Percentiles rank a stretch among this genome's conserved stretches.
Evolutionary conservation across 2,888 invertebrate genomes (phyloP).

Genomic region (Coelinius sp.): DNA sequence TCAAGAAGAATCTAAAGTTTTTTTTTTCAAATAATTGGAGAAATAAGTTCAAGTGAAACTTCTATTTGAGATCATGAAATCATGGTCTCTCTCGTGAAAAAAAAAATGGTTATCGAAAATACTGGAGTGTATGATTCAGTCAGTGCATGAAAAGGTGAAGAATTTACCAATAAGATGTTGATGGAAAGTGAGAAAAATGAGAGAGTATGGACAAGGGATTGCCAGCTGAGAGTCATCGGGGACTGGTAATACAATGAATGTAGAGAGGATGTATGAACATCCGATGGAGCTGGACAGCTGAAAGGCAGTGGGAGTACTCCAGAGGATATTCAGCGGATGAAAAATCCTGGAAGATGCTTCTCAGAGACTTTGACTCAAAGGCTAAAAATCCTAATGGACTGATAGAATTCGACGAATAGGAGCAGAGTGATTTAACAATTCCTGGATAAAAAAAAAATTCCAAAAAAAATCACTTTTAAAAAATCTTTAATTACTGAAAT

Average conservation of each 20-base stretch:
- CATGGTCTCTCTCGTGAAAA: background rate
- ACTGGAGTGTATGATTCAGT: background rate
- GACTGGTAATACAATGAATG: background rate
- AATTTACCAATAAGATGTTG: conserved; percentile 4
- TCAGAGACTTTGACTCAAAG: too few relatives aligned
- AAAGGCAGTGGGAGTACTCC: background rate
- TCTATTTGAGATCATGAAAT: conserved; percentile 5
- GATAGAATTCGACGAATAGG: background rate
- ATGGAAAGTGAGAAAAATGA: background rate
- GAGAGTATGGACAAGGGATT: background rate
- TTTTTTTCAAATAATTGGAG: background rate
- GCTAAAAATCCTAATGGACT: background rate
- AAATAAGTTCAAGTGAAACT: background rate
- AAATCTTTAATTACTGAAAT: background rate
- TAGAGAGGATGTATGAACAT: background rate
- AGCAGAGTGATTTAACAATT: too few relatives aligned
- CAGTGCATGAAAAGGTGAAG: background rate
- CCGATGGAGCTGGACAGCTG: background rate
- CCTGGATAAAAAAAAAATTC: background rate
- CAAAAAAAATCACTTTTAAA: background rate
- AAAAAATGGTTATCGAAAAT: conserved; percentile 17
- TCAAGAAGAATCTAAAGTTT: background rate
- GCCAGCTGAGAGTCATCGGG: background rate
- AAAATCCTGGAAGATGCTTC: too few relatives aligned
- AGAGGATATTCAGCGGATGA: background rate